Evolutionary conservation across 53 echinoderm and acorn worm species (phyloP).

Genomic region (Holothuria scabra): DNA sequence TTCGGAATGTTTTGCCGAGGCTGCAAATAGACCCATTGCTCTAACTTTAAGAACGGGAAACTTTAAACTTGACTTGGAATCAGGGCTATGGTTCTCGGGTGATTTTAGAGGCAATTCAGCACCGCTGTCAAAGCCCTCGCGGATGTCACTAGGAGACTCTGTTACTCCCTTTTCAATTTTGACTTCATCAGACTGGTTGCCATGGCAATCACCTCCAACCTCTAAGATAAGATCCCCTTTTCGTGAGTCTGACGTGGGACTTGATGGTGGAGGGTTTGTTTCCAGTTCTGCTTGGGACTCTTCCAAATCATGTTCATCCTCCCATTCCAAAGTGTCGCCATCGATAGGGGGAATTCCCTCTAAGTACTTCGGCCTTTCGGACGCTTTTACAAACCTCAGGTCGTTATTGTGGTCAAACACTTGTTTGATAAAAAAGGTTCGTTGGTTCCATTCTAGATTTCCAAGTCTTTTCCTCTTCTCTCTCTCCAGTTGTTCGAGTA

Average conservation of each 20-base stretch:
- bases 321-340: neutral
- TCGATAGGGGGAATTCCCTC: neutral
- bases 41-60: conserved; percentile 74
- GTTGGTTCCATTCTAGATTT: conserved; percentile 76
- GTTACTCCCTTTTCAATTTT: neutral
- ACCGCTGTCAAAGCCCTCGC: too few species aligned
- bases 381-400: conserved; percentile 82
- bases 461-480: conserved; percentile 71
- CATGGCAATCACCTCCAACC: too few species aligned
- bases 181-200: too few species aligned
- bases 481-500: conserved; percentile 63
- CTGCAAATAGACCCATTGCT: conserved; percentile 82
- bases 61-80: conserved; percentile 45
- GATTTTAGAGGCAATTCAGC: neutral
- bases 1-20: conserved; percentile 18
- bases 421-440: conserved; percentile 89
- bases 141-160: too few species aligned
- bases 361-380: conserved; percentile 73
- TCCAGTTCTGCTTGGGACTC: neutral
- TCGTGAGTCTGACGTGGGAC: neutral
- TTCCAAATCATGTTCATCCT: neutral
- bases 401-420: conserved; percentile 90
- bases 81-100: neutral
- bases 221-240: too few species aligned
- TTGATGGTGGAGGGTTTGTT: neutral